Evolutionary conservation across 2,888 invertebrate species (phyloP), one percentile per base, ranked within the genome.

Genomic region (Mythimna lalbum): DNA sequence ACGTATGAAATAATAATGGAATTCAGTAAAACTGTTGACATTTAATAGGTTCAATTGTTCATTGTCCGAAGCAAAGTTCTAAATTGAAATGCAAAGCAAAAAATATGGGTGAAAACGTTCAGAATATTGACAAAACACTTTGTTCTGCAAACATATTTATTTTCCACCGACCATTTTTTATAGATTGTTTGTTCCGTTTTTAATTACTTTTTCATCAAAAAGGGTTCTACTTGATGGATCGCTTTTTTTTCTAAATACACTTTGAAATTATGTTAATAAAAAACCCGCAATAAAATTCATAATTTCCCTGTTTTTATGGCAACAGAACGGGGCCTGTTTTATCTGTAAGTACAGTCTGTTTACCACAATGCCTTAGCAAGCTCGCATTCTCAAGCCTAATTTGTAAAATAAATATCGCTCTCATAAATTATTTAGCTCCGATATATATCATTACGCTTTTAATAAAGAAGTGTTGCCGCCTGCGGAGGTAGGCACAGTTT

Each of bases 391-490:
- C 17, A 36, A 65, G 72, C 27, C 47, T 78, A 70, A 82, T 82
- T 81, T 83, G 68, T 76, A 73, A 82, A 82, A 79, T 83, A 87
- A 82, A 84, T 80, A 82, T 71, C 43, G 65, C 55, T 5, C 57
- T 77, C 71, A 86, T 87, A 84, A 80, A 86, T 85, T 73, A 75
- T 78, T 80, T 72, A 76, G 76, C 61, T 67, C 61, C 63, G 59
- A 66, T 73, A 76, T 80, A 78, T 79, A 80, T 80, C 70, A 76
- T 80, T 73, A 78, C 49, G 55, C n/a, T 73, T 85, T 84, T 84
- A 82, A 82, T 84, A 81, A 78, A 82, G 72, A 79, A 76, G 82
- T 83, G 83, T 76, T 76, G 73, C 76, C 87, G 72, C 82, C 80
- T 60, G 68, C 76, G 69, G 80, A 61, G 82, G 61, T 39, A 59